Conservation (phyloP, 2,797 vertebrate genomes). For the Gallirallus australis region DNA sequence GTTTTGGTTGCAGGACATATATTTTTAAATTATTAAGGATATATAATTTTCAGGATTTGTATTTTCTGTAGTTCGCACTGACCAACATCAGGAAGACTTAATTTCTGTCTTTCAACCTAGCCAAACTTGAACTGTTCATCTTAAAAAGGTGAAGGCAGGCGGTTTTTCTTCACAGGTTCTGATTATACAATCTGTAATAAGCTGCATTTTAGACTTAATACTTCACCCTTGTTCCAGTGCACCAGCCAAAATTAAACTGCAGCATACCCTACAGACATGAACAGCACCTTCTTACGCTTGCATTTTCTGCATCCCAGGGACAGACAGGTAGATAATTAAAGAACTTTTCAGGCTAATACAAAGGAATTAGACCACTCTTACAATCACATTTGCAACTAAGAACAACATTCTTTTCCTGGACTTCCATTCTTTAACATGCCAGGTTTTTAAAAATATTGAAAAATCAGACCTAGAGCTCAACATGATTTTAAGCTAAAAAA, state of each 20-base stretch:
- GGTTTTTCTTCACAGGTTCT: background rate
- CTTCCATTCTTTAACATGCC: background rate
- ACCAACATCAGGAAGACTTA: background rate
- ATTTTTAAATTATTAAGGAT: background rate
- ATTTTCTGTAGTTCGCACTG: background rate
- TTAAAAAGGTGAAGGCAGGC: background rate
- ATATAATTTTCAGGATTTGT: background rate
- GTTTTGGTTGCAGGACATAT: background rate
- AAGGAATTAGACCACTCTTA: background rate
- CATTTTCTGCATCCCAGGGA: background rate
- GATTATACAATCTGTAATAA: background rate
- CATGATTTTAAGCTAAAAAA: background rate
- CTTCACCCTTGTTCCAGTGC: background rate
- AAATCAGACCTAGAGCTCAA: background rate
- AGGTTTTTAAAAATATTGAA: background rate
- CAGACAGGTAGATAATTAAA: background rate
- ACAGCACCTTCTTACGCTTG: background rate
- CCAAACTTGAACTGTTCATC: background rate
- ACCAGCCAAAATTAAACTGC: background rate
- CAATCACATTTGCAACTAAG: background rate
- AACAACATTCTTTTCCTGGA: background rate
- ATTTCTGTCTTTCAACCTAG: background rate
- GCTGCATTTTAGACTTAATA: background rate
- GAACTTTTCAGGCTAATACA: background rate
- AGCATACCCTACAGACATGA: background rate